Percentiles rank a stretch among this genome's conserved stretches.
Evolutionary conservation across 2,888 invertebrate species (phyloP).

Genomic region (Cephus rjabovi): DNA sequence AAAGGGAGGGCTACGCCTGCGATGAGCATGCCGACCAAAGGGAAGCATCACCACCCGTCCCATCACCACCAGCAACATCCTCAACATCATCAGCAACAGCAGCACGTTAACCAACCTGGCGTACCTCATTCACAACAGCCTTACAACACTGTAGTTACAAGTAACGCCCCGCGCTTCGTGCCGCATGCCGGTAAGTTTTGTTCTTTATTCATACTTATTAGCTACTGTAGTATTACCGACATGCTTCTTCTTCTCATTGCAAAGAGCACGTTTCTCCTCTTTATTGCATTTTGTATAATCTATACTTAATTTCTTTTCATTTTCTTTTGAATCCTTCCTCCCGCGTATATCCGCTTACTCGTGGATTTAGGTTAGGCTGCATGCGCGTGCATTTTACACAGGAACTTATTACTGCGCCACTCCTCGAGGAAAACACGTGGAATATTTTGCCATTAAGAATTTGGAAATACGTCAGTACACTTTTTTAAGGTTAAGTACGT

Average conservation of each 20-base stretch:
- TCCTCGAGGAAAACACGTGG: background rate
- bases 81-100: constrained; percentile 39
- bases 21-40: constrained; percentile 61
- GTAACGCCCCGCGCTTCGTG: constrained; percentile 45
- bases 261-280: too few relatives aligned
- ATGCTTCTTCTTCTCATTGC: too few relatives aligned
- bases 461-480: background rate
- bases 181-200: constrained; percentile 52
- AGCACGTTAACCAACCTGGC: constrained; percentile 46
- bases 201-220: constrained; percentile 1
- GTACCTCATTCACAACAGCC: constrained; percentile 45
- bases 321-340: constrained; percentile 1
- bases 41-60: constrained; percentile 54
- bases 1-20: constrained; percentile 47
- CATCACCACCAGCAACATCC: constrained; percentile 49
- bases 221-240: background rate
- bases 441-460: background rate
- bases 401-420: too few relatives aligned
- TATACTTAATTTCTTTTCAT: background rate
- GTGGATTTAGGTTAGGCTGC: constrained; percentile 40
- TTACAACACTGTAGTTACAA: constrained; percentile 50
- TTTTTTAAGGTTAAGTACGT: background rate
- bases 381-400: constrained; percentile 25
- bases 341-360: background rate
- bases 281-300: too few relatives aligned